These are phyloP conservation scores for Ips typographus DNA, from an alignment of 1,140 invertebrate genomes.

Conservation along the genomic window DNA sequence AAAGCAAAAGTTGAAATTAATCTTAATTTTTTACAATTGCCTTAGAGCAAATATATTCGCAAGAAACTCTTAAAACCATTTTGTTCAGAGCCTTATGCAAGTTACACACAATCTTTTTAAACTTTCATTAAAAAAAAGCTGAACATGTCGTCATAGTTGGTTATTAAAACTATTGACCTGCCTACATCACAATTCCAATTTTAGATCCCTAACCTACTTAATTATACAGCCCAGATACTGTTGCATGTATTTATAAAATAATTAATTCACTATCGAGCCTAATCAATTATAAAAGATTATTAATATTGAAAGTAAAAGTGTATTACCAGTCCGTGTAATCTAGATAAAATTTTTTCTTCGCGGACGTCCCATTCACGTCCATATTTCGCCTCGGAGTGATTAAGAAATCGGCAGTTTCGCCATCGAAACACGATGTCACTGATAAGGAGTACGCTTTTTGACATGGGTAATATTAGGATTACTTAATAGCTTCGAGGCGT, in stretches of 20 bases:
- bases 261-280: constrained; percentile 13
- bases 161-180: constrained; percentile 1
- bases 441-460: background rate
- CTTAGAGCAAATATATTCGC: too few species aligned
- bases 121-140: too few species aligned
- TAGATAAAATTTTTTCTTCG: constrained; percentile 10
- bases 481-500: background rate
- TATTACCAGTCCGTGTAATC: constrained; percentile 10
- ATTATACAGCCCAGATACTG: constrained; percentile 2
- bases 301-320: constrained; percentile 18
- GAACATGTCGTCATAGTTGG: background rate
- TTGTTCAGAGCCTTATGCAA: too few species aligned
- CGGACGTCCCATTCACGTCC: constrained; percentile 5
- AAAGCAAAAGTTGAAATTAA: too few species aligned
- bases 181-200: constrained; percentile 5
- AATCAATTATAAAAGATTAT: constrained; percentile 17
- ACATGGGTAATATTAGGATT: background rate
- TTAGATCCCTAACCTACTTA: background rate
- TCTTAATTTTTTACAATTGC: too few species aligned
- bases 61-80: too few species aligned
- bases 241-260: constrained; percentile 14
- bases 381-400: constrained; percentile 4
- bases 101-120: too few species aligned
- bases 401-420: constrained; percentile 1
- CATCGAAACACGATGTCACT: background rate